Base-by-base conservation (phyloP, 2,113 vertebrate species). In the Tonatia bakeri region DNA sequence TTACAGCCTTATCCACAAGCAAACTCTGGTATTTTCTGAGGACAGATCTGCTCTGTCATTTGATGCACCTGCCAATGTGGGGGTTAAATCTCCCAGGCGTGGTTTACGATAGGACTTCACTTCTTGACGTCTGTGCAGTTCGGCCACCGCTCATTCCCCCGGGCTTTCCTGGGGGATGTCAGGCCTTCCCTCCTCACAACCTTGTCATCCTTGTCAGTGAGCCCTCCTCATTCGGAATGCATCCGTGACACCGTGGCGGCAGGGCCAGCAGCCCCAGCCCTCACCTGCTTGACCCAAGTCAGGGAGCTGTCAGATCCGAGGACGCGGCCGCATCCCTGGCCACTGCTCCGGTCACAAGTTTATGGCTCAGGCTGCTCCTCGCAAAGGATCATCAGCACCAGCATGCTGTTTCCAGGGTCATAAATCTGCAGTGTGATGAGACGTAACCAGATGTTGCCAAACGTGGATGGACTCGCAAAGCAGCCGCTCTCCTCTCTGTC, bases 371-470 rank as follows among this genome's bases (percentile, higher is more conserved):
- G 80, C 91, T 97, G 96, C 95, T 96, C 92, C 97, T 97, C 5
- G 84, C 89, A 69, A 97, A 52, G 94, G 97, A 98, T 98, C 98
- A 91, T 84, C 97, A 82, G 80, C 92, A 97, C 93, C 98, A 98
- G 97, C 98, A 97, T 97, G 97, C 98, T 98, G 97, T 98, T 98
- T 98, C 98, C 97, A 98, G 98, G 98, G 97, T 98, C 98, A 98
- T 98, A 98, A 98, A 98, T 98, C 98, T 98, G 98, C 98, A 98
- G 94, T 96, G 98, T 98, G 98, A 98, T 98, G 98, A 98, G 98
- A 98, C 98, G 98, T 95, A 98, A 98, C 98, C 98, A 98, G 98
- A 98, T 98, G 98, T 98, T 98, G 85, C 96, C 94, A 10, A 93
- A 98, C 97, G 98, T 98, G 98, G 96, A 96, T 52, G 4, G 98